Percentiles rank a stretch among this genome's conserved stretches.
Conservation (phyloP, 2,797 vertebrate genomes). For the Varecia variegata region DNA sequence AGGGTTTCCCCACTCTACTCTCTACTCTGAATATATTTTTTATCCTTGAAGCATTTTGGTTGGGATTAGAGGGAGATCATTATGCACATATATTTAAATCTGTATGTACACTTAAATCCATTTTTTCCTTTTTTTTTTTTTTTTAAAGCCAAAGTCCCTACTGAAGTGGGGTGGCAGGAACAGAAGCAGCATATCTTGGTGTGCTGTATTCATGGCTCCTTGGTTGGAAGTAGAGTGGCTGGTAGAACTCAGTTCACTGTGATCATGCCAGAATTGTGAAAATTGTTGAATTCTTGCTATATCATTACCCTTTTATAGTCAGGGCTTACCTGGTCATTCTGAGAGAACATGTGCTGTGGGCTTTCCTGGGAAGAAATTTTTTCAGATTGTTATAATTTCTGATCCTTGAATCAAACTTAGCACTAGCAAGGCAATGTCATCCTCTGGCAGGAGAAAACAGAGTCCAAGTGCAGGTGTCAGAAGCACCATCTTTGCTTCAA, state of each 20-base stretch:
- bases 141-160: background rate
- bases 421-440: background rate
- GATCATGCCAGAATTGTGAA: background rate
- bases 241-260: background rate
- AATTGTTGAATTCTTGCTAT: background rate
- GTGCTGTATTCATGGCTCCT: background rate
- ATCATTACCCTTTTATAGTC: background rate
- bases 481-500: slow-evolving; percentile 15
- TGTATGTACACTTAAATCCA: background rate
- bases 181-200: background rate
- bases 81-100: background rate
- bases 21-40: background rate
- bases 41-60: background rate
- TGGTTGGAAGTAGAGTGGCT: background rate
- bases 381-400: background rate
- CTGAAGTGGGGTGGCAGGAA: background rate
- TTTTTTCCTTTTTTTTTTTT: background rate
- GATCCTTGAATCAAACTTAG: slow-evolving; percentile 23
- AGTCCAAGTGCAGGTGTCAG: background rate
- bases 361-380: background rate
- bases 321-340: background rate
- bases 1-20: background rate
- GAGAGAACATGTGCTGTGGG: background rate
- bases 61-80: background rate
- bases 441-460: slow-evolving; percentile 6